Evolutionary conservation across 1,140 invertebrate genomes (phyloP).

Genomic region (Macrotrachela quadricornifera): DNA sequence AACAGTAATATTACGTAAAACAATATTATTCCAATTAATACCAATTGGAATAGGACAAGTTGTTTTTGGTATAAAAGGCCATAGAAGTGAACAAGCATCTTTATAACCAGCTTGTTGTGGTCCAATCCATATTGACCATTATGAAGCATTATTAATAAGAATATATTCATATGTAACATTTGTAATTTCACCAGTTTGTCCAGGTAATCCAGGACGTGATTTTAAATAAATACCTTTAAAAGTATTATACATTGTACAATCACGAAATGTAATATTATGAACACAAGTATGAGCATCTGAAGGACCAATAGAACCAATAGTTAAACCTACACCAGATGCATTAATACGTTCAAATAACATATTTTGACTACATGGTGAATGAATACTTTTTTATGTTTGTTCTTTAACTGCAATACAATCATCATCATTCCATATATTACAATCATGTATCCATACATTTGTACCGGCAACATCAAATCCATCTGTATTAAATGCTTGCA

Average conservation of each 20-base stretch:
- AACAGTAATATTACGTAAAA: not conserved
- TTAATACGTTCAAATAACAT: not conserved
- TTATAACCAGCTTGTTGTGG: not conserved
- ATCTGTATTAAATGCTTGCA: not conserved
- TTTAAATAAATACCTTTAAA: constrained; percentile 5
- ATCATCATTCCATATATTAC: not conserved
- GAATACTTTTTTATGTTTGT: not conserved
- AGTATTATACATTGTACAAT: not conserved
- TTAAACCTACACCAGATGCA: constrained; percentile 4
- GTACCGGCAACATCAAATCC: not conserved
- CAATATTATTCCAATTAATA: not conserved
- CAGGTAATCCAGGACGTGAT: not conserved
- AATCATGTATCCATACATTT: not conserved
- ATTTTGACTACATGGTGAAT: constrained; percentile 3
- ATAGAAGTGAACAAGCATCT: constrained; percentile 2
- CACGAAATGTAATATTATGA: not conserved
- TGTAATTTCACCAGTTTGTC: not conserved
- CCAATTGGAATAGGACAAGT: not conserved
- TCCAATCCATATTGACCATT: constrained; percentile 5
- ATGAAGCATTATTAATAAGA: not conserved
- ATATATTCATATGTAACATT: constrained; percentile 2
- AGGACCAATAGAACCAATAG: not conserved
- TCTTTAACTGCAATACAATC: constrained; percentile 1
- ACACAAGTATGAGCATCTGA: not conserved
- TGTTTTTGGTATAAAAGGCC: not conserved